Evolutionary conservation across 2,797 vertebrate species (phyloP).

Genomic region (Sorex maritimensis): DNA sequence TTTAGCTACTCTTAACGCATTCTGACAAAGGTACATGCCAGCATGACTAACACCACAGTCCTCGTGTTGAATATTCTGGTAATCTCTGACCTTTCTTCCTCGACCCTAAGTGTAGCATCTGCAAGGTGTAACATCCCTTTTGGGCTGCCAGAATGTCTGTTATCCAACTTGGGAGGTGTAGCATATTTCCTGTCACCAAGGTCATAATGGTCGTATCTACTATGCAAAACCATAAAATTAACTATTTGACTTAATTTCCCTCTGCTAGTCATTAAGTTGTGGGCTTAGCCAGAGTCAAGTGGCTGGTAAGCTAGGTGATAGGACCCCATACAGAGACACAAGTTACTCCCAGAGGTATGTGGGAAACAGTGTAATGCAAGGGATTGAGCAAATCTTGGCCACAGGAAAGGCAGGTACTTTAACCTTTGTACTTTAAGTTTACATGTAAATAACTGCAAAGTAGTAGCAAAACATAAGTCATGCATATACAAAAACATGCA

Average conservation of each 20-base stretch:
- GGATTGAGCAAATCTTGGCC: too few species aligned
- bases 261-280: background rate
- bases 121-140: background rate
- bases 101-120: background rate
- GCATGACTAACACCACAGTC: background rate
- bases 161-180: background rate
- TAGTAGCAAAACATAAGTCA: background rate
- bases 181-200: background rate
- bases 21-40: background rate
- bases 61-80: background rate
- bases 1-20: background rate
- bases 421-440: background rate
- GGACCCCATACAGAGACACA: too few species aligned
- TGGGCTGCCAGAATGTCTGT: background rate
- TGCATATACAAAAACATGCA: background rate
- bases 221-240: background rate
- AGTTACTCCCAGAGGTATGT: too few species aligned
- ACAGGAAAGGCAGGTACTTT: too few species aligned
- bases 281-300: background rate
- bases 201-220: background rate
- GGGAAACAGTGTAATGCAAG: too few species aligned
- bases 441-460: background rate
- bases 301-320: background rate
- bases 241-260: background rate
- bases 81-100: background rate